A percentile compares a stretch with the other conserved stretches of the same genome.
Conservation (phyloP, 2,113 vertebrate genomes). For the Ginglymostoma cirratum region DNA sequence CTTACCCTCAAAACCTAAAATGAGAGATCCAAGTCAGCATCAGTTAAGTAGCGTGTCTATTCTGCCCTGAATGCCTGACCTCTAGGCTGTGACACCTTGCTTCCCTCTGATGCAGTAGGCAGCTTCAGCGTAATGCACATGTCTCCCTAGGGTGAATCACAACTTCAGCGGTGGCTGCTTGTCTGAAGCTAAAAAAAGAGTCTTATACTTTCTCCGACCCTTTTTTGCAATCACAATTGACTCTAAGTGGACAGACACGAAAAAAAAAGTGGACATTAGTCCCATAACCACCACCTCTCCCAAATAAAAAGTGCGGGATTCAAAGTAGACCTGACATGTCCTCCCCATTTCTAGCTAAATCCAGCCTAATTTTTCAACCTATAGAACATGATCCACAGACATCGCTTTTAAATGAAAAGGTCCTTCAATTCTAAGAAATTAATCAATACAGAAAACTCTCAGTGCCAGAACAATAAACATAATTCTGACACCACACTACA, state of each 20-base stretch:
- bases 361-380: no score
- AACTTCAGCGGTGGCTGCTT: neutral
- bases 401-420: neutral
- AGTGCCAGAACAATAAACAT: neutral
- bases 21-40: neutral
- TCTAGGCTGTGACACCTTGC: neutral
- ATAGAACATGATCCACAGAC: no score
- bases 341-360: neutral
- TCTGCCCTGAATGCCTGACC: neutral
- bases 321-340: neutral
- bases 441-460: neutral
- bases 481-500: neutral
- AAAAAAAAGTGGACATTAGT: no score
- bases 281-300: no score
- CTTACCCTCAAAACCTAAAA: neutral
- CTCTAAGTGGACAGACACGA: neutral
- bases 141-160: neutral
- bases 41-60: neutral
- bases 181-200: neutral
- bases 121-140: neutral
- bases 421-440: neutral
- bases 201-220: neutral
- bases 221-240: neutral
- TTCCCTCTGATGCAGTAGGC: neutral
- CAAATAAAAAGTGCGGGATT: neutral